Base-by-base conservation (phyloP, 2,888 invertebrate species). In the Lobophora halterata region DNA sequence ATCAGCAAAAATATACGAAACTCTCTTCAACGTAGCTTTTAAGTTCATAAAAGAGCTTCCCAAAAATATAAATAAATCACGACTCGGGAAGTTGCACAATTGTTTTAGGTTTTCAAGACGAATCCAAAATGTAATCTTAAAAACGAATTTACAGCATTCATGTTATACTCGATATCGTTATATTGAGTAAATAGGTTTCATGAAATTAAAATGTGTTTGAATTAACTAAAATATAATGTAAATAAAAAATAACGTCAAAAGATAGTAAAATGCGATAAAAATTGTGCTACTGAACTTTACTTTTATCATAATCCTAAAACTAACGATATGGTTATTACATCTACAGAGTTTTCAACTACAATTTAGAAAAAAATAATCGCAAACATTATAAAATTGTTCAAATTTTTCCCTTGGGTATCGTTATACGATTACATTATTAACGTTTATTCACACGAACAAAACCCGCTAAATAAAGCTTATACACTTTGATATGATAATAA, bases 401-500 rank as follows among this genome's bases (percentile, higher is more conserved):
- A 64, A 67, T 49, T 65, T 63, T 66, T 78, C 79, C 77, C 74
- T 46, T 54, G 78, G 72, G 76, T 72, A 72, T 65, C 60, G 62
- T 71, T 69, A 75, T 72, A 71, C 65, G 69, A 77, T 78, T 75
- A 71, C 67, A 76, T 79, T 78, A 78, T 75, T 69, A 78, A 71
- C 71, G 67, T 71, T 77, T 77, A 79, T 73, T 74, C 64, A 57
- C 77, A 80, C 76, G 78, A 78, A 79, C 70, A 73, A 68, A 68
- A 61, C 66, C 64, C 57, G 67, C 74, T 67, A 76, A 79, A 79
- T 74, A 73, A 78, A 75, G 76, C 77, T 61, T 71, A n/a, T n/a
- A 76, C 74, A 79, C 72, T 81, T 78, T 82, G 78, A 82, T 79
- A 81, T 78, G 76, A 82, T 80, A 81, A 82, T 83, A 81, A 78